A percentile compares a stretch with the other conserved stretches of the same genome.
Conservation (phyloP, 1,140 invertebrate genomes). For the Tribolium madens region DNA sequence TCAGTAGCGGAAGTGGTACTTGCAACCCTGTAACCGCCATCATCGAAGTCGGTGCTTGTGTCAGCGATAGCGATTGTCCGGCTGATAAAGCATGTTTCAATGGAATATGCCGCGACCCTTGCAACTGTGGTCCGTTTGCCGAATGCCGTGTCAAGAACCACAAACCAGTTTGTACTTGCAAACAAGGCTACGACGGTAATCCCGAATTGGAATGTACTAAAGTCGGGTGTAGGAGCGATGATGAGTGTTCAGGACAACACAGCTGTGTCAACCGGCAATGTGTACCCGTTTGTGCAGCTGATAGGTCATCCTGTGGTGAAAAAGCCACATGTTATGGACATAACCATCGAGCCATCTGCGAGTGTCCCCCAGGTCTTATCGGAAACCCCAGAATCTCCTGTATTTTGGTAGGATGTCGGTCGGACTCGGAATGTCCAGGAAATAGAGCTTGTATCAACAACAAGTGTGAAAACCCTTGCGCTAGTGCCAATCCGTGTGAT, state of each 20-base stretch:
- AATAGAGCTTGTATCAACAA: slow-evolving; percentile 84
- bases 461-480: slow-evolving; percentile 83
- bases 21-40: slow-evolving; percentile 79
- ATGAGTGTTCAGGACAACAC: slow-evolving; percentile 82
- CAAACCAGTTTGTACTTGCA: slow-evolving; percentile 86
- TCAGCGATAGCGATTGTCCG: slow-evolving; percentile 80
- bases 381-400: slow-evolving; percentile 86
- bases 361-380: slow-evolving; percentile 82
- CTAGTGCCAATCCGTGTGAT: slow-evolving; percentile 74
- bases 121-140: slow-evolving; percentile 83
- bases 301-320: slow-evolving; percentile 65
- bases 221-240: slow-evolving; percentile 79
- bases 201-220: slow-evolving; percentile 80
- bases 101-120: slow-evolving; percentile 83
- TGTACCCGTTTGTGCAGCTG: slow-evolving; percentile 79
- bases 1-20: slow-evolving; percentile 84
- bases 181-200: slow-evolving; percentile 84
- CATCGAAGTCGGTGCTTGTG: slow-evolving; percentile 76
- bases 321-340: slow-evolving; percentile 79
- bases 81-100: slow-evolving; percentile 82
- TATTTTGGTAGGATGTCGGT: slow-evolving; percentile 80
- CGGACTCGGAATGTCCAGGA: slow-evolving; percentile 80
- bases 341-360: slow-evolving; percentile 84
- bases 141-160: slow-evolving; percentile 85
- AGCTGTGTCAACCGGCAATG: slow-evolving; percentile 83